Evolutionary conservation across 2,888 invertebrate species (phyloP).

Genomic region (Nemoura dubitans): DNA sequence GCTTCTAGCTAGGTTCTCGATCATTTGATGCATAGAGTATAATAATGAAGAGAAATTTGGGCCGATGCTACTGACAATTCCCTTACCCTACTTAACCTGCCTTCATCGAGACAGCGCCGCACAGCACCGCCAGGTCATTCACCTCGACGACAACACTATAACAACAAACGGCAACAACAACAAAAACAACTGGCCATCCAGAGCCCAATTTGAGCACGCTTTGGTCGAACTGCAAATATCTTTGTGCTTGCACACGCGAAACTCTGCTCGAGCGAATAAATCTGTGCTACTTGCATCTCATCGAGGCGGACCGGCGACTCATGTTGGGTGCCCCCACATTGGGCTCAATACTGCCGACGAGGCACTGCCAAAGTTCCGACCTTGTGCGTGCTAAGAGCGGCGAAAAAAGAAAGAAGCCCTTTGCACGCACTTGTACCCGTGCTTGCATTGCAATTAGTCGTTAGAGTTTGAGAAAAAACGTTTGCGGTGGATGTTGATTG

Average conservation of each 20-base stretch:
- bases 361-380: neutral
- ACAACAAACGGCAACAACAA: neutral
- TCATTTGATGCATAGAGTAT: neutral
- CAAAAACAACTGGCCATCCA: neutral
- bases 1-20: neutral
- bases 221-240: neutral
- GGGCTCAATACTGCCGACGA: neutral
- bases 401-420: neutral
- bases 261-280: neutral
- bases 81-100: slow-evolving; percentile 39
- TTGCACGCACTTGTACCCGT: neutral
- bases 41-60: slow-evolving; percentile 45
- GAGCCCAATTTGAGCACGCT: slow-evolving; percentile 14
- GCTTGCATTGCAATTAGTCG: neutral
- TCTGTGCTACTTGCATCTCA: slow-evolving; percentile 1
- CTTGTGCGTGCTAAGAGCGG: neutral
- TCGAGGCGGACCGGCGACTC: too few relatives aligned
- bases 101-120: slow-evolving; percentile 12
- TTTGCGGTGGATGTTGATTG: neutral
- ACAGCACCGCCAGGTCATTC: slow-evolving; percentile 45
- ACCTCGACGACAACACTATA: slow-evolving; percentile 38
- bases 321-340: neutral
- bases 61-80: slow-evolving; percentile 39
- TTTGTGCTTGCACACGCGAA: slow-evolving; percentile 13
- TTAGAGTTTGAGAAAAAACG: neutral